Percentiles rank a stretch among this genome's conserved stretches.
Conservation (phyloP, 2,797 vertebrate genomes). For the Neosilurus mollespiculum region DNA sequence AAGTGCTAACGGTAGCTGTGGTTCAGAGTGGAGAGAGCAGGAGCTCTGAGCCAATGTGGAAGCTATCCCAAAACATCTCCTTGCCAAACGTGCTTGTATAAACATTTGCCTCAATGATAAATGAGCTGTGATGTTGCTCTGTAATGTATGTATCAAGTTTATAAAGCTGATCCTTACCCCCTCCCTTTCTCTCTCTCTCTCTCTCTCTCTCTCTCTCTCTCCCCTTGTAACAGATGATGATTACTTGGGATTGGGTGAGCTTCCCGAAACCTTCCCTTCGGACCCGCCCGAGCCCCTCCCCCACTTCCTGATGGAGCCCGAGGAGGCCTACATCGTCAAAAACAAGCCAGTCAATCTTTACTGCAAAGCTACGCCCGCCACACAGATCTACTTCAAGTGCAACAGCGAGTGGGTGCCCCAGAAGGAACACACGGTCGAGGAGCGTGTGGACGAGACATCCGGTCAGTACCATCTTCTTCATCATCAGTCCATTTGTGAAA, state of each 20-base stretch:
- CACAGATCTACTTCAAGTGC: constrained; percentile 99
- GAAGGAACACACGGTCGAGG: constrained; percentile 94
- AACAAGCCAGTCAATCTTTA: constrained; percentile 96
- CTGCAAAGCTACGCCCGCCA: constrained; percentile 96
- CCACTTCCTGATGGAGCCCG: constrained; percentile 92
- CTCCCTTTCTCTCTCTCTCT: constrained; percentile 27
- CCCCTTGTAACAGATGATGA: constrained; percentile 82
- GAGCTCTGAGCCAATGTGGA: constrained; percentile 26
- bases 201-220: constrained; percentile 32
- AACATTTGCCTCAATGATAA: constrained; percentile 62
- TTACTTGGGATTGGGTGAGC: constrained; percentile 91
- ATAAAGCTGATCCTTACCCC: constrained; percentile 42
- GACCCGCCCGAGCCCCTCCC: constrained; percentile 95
- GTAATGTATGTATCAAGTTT: constrained; percentile 36
- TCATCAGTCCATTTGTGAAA: background rate
- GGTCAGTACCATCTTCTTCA: constrained; percentile 75
- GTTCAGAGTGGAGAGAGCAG: constrained; percentile 30
- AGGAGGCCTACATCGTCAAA: constrained; percentile 98
- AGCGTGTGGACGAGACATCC: constrained; percentile 92
- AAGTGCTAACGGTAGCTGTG: constrained; percentile 41
- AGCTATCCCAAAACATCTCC: constrained; percentile 53
- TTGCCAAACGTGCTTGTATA: constrained; percentile 72
- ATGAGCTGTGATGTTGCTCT: constrained; percentile 39
- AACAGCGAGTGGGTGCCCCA: constrained; percentile 99
- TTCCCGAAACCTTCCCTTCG: constrained; percentile 95